Conservation (phyloP, 2,888 invertebrate genomes). For the Phlogophora meticulosa region DNA sequence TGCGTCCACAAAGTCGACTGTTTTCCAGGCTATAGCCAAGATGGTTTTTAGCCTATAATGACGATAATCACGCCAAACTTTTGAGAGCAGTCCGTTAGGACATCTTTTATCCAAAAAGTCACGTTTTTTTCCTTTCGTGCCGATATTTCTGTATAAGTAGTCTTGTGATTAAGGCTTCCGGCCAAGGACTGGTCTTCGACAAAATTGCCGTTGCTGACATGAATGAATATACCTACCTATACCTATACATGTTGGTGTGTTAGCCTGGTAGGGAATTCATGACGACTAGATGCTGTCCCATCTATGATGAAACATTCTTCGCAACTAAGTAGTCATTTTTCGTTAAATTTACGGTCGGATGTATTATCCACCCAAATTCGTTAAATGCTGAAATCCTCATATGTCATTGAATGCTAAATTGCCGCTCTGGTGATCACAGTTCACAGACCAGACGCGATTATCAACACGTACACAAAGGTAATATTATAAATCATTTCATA, state of each 20-base stretch:
- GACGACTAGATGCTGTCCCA: not conserved
- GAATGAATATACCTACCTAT: too few species aligned
- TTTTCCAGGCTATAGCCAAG: not conserved
- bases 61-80: constrained; percentile 21
- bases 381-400: not conserved
- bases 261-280: not conserved
- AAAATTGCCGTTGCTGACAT: not conserved
- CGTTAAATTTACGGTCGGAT: not conserved
- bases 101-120: constrained; percentile 8
- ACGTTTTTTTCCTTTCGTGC: constrained; percentile 15
- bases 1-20: not conserved
- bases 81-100: constrained; percentile 23
- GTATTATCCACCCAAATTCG: not conserved
- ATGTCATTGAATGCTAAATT: constrained; percentile 24
- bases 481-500: constrained; percentile 60
- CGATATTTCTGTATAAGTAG: constrained; percentile 30
- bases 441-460: constrained; percentile 46
- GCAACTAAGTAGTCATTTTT: not conserved
- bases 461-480: constrained; percentile 44
- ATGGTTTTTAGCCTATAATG: not conserved
- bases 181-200: not conserved
- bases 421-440: constrained; percentile 32
- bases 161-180: constrained; percentile 43
- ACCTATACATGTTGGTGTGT: not conserved
- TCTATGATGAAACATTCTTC: not conserved